These are phyloP conservation scores for Ochlodes sylvanus DNA, from an alignment of 2,888 invertebrate species.

Conservation along the genomic window DNA sequence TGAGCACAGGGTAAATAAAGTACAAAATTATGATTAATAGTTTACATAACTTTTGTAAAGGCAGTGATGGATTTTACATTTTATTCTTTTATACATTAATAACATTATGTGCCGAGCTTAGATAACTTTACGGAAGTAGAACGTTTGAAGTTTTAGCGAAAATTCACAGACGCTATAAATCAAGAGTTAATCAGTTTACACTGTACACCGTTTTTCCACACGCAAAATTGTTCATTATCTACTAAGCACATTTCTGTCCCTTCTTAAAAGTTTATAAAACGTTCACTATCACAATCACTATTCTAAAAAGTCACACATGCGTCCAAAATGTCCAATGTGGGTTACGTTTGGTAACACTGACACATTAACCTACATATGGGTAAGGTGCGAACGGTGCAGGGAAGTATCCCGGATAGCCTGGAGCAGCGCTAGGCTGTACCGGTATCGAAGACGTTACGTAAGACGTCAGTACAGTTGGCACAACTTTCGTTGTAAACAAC, in stretches of 20 bases:
- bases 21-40: slow-evolving; percentile 48
- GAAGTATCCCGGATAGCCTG: slow-evolving; percentile 90
- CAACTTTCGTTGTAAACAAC: slow-evolving; percentile 91
- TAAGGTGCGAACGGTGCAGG: slow-evolving; percentile 91
- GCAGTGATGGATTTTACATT: slow-evolving; percentile 38
- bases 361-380: slow-evolving; percentile 89
- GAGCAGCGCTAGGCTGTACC: slow-evolving; percentile 86
- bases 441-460: slow-evolving; percentile 92
- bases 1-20: slow-evolving; percentile 50
- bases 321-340: slow-evolving; percentile 24
- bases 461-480: slow-evolving; percentile 93
- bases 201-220: slow-evolving; percentile 70
- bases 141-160: slow-evolving; percentile 6
- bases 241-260: slow-evolving; percentile 59
- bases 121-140: slow-evolving; percentile 11
- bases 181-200: slow-evolving; percentile 65
- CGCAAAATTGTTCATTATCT: slow-evolving; percentile 74
- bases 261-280: slow-evolving; percentile 50
- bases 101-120: slow-evolving; percentile 1
- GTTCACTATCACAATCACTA: slow-evolving; percentile 60
- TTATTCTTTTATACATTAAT: slow-evolving; percentile 32
- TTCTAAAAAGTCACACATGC: slow-evolving; percentile 28
- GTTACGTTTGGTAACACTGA: slow-evolving; percentile 8
- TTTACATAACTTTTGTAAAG: slow-evolving; percentile 55
- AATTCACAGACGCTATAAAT: slow-evolving; percentile 67